Percentiles rank a stretch among this genome's conserved stretches.
Evolutionary conservation across 2,113 vertebrate species (phyloP).

Genomic region (Aepyceros melampus): DNA sequence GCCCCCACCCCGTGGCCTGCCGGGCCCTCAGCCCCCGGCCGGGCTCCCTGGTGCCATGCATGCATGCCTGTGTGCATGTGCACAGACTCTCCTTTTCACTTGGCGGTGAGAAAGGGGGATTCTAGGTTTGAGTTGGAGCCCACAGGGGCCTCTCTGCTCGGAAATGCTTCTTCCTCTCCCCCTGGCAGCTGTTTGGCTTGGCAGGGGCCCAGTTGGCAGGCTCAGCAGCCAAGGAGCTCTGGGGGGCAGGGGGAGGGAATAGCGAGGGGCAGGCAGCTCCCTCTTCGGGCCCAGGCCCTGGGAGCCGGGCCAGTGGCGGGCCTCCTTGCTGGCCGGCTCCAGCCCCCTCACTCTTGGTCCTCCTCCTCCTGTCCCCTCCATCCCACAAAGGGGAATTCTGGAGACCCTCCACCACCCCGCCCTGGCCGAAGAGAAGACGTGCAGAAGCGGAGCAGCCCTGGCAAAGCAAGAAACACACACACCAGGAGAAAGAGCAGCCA

Average conservation of each 20-base stretch:
- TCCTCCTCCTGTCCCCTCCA: slow-evolving; percentile 47
- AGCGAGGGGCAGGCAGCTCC: slow-evolving; percentile 61
- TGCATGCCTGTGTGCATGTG: neutral
- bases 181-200: slow-evolving; percentile 75
- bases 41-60: neutral
- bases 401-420: slow-evolving; percentile 51
- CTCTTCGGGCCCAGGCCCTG: slow-evolving; percentile 44
- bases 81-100: slow-evolving; percentile 15
- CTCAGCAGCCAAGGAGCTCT: slow-evolving; percentile 46
- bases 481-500: neutral
- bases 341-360: neutral
- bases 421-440: slow-evolving; percentile 52
- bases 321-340: slow-evolving; percentile 49
- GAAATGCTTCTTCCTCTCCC: slow-evolving; percentile 78
- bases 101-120: slow-evolving; percentile 69
- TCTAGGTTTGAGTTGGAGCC: slow-evolving; percentile 65
- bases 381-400: slow-evolving; percentile 69
- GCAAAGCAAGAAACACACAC: neutral
- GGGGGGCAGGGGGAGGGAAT: slow-evolving; percentile 57
- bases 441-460: slow-evolving; percentile 49
- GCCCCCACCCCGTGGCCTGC: neutral
- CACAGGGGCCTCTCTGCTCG: slow-evolving; percentile 75
- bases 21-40: neutral
- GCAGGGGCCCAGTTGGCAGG: slow-evolving; percentile 65
- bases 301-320: slow-evolving; percentile 59